A percentile compares a stretch with the other conserved stretches of the same genome.
phyloP scores from a whole-genome alignment of 2,797 vertebrate genomes.

The Leucoraja ocellata region DNA sequence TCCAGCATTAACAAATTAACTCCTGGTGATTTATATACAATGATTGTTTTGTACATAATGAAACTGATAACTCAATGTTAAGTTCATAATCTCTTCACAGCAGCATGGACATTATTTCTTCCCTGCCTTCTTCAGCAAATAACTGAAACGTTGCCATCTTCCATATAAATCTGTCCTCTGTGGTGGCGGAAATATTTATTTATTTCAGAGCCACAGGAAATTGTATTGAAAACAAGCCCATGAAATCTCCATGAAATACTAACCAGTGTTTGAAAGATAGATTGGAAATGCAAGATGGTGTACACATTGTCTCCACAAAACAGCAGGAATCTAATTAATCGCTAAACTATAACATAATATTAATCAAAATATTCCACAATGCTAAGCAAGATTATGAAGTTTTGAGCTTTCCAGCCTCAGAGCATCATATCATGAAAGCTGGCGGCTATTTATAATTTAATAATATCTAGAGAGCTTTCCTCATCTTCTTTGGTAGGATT shows the following conservation, averaged over 20 bases:
- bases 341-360: neutral
- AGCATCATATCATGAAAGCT: neutral
- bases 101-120: neutral
- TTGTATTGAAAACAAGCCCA: neutral
- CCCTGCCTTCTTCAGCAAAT: neutral
- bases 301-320: neutral
- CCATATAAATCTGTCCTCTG: neutral
- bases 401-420: neutral
- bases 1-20: neutral
- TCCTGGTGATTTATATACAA: neutral
- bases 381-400: neutral
- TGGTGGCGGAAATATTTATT: neutral
- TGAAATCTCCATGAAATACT: neutral
- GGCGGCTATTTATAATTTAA: neutral
- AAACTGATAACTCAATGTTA: neutral
- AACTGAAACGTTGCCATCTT: neutral
- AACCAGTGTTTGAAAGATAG: neutral
- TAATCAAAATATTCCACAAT: neutral
- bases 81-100: neutral
- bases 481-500: neutral
- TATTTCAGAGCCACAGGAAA: neutral
- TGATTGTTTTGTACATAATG: neutral
- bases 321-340: neutral
- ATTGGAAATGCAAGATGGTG: neutral
- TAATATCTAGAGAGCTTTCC: neutral